Evolutionary conservation across 2,113 vertebrate genomes (phyloP).

Genomic region (Pseudopodoces humilis): DNA sequence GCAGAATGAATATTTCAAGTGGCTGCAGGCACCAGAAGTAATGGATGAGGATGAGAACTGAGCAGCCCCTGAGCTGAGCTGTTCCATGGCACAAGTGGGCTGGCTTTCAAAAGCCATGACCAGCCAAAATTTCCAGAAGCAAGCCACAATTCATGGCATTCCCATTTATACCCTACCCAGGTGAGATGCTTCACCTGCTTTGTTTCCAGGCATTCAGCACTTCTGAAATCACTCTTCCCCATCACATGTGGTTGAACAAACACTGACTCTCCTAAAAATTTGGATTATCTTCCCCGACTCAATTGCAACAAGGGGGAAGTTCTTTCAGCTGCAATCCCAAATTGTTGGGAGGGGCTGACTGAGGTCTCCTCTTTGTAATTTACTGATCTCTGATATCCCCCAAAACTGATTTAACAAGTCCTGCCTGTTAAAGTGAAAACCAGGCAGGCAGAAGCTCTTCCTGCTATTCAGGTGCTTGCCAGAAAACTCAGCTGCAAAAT

Average conservation of each 20-base stretch:
- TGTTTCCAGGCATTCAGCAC: background rate
- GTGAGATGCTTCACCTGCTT: background rate
- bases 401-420: background rate
- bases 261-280: background rate
- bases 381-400: background rate
- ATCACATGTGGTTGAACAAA: background rate
- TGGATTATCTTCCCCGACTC: background rate
- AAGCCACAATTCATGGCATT: background rate
- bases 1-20: slow-evolving; percentile 45
- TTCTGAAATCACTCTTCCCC: background rate
- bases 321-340: background rate
- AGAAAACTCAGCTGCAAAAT: slow-evolving; percentile 21
- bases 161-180: background rate
- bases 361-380: background rate
- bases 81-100: background rate
- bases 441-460: slow-evolving; percentile 15
- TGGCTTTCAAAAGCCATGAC: background rate
- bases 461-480: background rate
- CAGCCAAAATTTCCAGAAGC: background rate
- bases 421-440: background rate
- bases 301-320: background rate
- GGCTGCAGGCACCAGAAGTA: background rate
- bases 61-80: background rate
- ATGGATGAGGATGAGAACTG: background rate
- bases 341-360: background rate